These are phyloP conservation scores for Romanogobio albipinnatus DNA, from an alignment of 2,113 vertebrate species.

Conservation along the genomic window DNA sequence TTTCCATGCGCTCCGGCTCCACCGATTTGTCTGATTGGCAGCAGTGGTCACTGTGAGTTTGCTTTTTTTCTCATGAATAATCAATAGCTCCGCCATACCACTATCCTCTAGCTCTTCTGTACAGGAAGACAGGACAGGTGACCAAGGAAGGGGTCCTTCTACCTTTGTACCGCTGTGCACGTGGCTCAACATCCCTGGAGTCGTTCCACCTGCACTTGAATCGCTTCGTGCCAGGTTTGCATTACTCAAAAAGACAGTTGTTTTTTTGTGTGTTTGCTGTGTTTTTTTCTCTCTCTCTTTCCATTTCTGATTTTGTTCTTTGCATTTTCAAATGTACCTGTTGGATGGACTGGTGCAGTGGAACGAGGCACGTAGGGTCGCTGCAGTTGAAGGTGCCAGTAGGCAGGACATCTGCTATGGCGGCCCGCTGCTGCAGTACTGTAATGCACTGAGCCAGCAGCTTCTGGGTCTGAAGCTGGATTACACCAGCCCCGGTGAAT, in stretches of 20 bases:
- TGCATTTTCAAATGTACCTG: conserved; percentile 39
- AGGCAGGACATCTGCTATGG: too few relatives aligned
- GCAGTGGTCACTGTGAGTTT: too few relatives aligned
- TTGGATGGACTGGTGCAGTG: conserved; percentile 4
- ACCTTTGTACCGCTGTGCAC: not conserved
- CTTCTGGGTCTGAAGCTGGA: too few relatives aligned
- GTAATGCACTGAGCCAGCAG: too few relatives aligned
- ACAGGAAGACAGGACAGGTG: not conserved
- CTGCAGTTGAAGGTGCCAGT: not conserved
- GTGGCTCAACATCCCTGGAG: not conserved
- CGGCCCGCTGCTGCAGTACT: too few relatives aligned
- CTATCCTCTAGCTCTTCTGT: not conserved
- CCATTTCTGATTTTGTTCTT: not conserved
- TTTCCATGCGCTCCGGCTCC: too few relatives aligned
- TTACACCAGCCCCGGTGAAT: too few relatives aligned
- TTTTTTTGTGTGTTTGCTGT: not conserved
- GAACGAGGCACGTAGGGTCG: conserved; percentile 1
- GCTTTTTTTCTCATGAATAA: too few relatives aligned
- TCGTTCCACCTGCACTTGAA: not conserved
- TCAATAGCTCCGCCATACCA: too few relatives aligned
- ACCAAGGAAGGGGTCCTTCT: conserved; percentile 16
- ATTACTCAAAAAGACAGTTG: not conserved
- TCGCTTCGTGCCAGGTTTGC: not conserved
- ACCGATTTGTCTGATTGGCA: too few relatives aligned
- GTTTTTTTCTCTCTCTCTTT: too few relatives aligned